phyloP scores from a whole-genome alignment of 2,888 invertebrate species.

The Ariolimax columbianus region DNA sequence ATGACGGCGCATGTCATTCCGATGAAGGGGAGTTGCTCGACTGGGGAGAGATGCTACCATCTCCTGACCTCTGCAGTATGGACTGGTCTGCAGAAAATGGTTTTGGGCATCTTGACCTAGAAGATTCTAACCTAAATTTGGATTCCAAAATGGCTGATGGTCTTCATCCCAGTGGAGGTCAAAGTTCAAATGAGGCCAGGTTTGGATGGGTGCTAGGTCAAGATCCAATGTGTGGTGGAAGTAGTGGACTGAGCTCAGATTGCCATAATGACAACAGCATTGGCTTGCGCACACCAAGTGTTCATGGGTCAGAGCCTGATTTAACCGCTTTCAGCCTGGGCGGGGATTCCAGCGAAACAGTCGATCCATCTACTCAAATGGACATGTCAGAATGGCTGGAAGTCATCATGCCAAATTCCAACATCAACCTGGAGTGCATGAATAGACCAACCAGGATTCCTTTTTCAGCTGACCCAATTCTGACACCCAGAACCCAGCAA shows the following conservation, averaged over 20 bases:
- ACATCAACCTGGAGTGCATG: conserved; percentile 58
- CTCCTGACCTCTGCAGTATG: conserved; percentile 68
- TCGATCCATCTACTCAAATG: conserved; percentile 83
- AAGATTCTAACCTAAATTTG: conserved; percentile 58
- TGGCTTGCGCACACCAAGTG: conserved; percentile 55
- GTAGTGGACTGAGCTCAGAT: neutral
- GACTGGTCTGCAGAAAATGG: conserved; percentile 71
- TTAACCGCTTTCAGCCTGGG: conserved; percentile 67
- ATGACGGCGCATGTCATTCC: conserved; percentile 28
- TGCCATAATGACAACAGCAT: conserved; percentile 24
- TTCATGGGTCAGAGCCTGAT: conserved; percentile 72
- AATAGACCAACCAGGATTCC: neutral
- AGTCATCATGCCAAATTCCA: conserved; percentile 81
- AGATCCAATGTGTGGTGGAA: conserved; percentile 28
- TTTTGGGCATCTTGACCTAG: conserved; percentile 67
- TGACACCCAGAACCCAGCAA: conserved; percentile 84
- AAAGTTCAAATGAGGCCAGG: neutral
- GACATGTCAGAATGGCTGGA: conserved; percentile 88
- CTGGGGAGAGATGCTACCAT: conserved; percentile 66
- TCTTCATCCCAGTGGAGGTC: neutral
- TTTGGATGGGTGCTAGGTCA: conserved; percentile 19
- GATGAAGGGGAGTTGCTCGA: conserved; percentile 65
- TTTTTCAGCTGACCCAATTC: conserved; percentile 85
- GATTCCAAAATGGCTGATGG: conserved; percentile 43
- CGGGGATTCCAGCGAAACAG: conserved; percentile 62